Base-by-base conservation (phyloP, 2,113 vertebrate genomes). In the Pedetes capensis region DNA sequence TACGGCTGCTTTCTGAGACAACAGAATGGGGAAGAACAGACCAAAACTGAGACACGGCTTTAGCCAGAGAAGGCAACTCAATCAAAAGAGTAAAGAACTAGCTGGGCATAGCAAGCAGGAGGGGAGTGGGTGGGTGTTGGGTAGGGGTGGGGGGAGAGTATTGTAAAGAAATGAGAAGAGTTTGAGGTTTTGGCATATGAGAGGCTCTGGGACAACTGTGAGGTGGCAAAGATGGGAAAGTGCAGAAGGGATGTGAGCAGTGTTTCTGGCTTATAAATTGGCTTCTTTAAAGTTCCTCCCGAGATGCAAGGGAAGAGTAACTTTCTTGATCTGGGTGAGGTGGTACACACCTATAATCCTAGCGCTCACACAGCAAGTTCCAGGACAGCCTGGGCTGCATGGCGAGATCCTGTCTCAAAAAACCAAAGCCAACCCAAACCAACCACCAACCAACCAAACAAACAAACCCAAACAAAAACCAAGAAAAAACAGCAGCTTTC, bases 201-300 rank as follows among this genome's bases (percentile, higher is more conserved):
- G 57, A 83, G n/a, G 53, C 64, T 88, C 71, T 47, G 55, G 72
- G 95, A 79, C 79, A 75, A 89, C 78, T 92, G 63, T 49, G 49
- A 87, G 51, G 74, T 39, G n/a, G 57, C 74, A 74, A 74, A 95
- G 66, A 25, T 53, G 47, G 34, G 18, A 39, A 37, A 42, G 44
- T 51, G 23, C 51, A 61, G 75, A 39, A 57, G 53, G 81, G 64
- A 25, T 57, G 71, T 55, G 17, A 57, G 29, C 59, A 90, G 53
- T 59, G 59, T 57, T 94, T 89, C 76, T 94, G 44, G 66, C n/a
- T 92, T 61, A 53, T 53, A 80, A 78, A 75, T n/a, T 80, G 47
- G 6, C 44, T 47, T 74, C 57, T 94, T 87, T 75, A 80, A 82
- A 91, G 57, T 94, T 88, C 87, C 83, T 71, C 64, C 25, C 68